Percentiles rank a stretch among this genome's conserved stretches.
These are phyloP conservation scores for Myopa tessellatipennis DNA, from an alignment of 2,888 invertebrate species.

Conservation along the genomic window DNA sequence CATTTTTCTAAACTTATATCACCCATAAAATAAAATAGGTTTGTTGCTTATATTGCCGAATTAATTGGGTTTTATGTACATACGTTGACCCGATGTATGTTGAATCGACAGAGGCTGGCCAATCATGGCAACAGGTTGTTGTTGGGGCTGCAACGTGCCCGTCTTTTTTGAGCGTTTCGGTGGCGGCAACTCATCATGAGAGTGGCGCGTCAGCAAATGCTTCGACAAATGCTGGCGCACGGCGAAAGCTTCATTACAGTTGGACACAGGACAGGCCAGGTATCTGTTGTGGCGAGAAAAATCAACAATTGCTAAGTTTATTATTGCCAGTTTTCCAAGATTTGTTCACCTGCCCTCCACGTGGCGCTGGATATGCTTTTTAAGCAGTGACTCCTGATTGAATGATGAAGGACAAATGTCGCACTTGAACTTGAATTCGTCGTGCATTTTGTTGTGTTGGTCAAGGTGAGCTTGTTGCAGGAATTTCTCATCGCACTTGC, in stretches of 20 bases:
- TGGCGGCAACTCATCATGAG: slow-evolving; percentile 67
- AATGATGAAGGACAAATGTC: slow-evolving; percentile 68
- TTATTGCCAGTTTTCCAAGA: not conserved
- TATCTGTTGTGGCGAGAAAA: slow-evolving; percentile 53
- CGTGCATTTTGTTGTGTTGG: slow-evolving; percentile 68
- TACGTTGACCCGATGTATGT: slow-evolving; percentile 66
- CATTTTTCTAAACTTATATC: no score
- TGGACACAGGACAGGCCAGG: slow-evolving; percentile 66
- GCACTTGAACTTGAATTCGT: slow-evolving; percentile 68
- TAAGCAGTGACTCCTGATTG: slow-evolving; percentile 67
- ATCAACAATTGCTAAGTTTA: not conserved
- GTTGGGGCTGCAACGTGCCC: slow-evolving; percentile 60
- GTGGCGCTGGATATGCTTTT: slow-evolving; percentile 68
- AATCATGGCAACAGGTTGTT: slow-evolving; percentile 66
- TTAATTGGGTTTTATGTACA: slow-evolving; percentile 45
- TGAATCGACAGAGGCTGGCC: slow-evolving; percentile 66
- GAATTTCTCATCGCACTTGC: slow-evolving; percentile 68
- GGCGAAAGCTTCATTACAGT: slow-evolving; percentile 67
- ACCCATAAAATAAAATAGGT: no score
- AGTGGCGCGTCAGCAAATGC: slow-evolving; percentile 67
- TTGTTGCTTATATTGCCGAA: no score
- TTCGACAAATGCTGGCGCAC: slow-evolving; percentile 68
- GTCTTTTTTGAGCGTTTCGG: slow-evolving; percentile 66
- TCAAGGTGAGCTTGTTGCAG: slow-evolving; percentile 67
- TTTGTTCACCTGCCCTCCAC: slow-evolving; percentile 64